phyloP scores from a whole-genome alignment of 2,113 vertebrate genomes.

The Erythrocercus mccallii region DNA sequence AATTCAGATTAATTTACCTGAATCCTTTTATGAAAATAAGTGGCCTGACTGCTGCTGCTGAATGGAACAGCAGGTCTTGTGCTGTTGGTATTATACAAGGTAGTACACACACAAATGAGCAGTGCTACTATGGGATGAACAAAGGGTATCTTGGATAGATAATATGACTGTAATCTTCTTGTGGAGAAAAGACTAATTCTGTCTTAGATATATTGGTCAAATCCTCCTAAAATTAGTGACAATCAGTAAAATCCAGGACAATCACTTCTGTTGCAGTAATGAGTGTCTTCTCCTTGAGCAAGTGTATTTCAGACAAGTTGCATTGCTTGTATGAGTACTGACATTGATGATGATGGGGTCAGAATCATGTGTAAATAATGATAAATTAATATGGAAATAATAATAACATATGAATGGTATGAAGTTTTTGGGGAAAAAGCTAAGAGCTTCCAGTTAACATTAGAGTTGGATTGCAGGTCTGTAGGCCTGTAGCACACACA shows the following conservation, averaged over 20 bases:
- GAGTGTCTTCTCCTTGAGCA: neutral
- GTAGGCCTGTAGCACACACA: neutral
- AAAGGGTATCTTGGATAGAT: neutral
- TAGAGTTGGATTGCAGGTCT: neutral
- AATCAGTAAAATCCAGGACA: neutral
- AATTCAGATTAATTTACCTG: neutral
- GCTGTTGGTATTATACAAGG: neutral
- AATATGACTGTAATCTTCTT: neutral
- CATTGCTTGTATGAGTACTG: neutral
- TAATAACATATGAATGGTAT: neutral
- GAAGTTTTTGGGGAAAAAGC: neutral
- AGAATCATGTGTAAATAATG: neutral
- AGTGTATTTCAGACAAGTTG: neutral
- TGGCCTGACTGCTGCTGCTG: neutral
- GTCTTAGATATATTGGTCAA: neutral
- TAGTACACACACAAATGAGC: neutral
- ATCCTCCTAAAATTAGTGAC: neutral
- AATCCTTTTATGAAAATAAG: neutral
- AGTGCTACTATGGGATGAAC: neutral
- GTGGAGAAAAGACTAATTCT: neutral
- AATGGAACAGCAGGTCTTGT: neutral
- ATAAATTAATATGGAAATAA: neutral
- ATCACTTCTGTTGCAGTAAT: neutral
- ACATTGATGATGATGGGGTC: neutral
- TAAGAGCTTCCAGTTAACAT: neutral